Evolutionary conservation across 2,113 vertebrate species (phyloP), one percentile per base, ranked within the genome.

Genomic region (Phasianus colchicus): DNA sequence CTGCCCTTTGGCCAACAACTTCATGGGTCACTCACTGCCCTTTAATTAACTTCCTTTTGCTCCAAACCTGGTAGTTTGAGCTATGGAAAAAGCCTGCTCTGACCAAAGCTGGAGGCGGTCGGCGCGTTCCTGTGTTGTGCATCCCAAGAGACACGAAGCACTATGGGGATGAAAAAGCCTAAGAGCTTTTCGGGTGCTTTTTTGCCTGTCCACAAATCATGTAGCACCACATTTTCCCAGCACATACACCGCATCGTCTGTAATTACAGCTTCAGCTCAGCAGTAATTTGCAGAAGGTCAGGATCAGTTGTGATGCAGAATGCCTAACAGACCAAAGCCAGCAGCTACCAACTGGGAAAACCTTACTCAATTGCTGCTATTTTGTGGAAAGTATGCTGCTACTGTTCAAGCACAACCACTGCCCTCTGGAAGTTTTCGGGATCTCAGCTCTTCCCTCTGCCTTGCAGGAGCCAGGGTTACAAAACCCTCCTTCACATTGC

Each of bases 401-500:
- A 55, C 50, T 66, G n/a, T 71, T 86, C 78, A 85, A 69, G 63
- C 24, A 50, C 7, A 89, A 11, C 5, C 54, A 34, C 27, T 1
- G 1, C 85, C 67, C 78, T 85, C 71, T 17, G 2, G 13, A 91
- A 91, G 55, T 77, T 74, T 84, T 64, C 63, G 24, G 69, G 45
- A 67, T 65, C 72, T 91, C 85, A n/a, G 27, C 27, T 36, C 52
- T 36, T 55, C 30, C 65, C 13, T 50, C 42, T 75, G 63, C 40
- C 70, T 81, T 14, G n/a, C 7, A 90, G 92, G 83, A 92, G 89
- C 17, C 7, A 1, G 83, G 66, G 74, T 93, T 96, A 94, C 40
- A 54, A 95, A 96, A 92, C 81, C 77, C 75, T 25, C 7, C 8
- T 38, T 94, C 93, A 75, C 77, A 77, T 54, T 61, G 52, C 87